Evolutionary conservation across 1,140 invertebrate species (phyloP).

Genomic region (Halotydeus destructor): DNA sequence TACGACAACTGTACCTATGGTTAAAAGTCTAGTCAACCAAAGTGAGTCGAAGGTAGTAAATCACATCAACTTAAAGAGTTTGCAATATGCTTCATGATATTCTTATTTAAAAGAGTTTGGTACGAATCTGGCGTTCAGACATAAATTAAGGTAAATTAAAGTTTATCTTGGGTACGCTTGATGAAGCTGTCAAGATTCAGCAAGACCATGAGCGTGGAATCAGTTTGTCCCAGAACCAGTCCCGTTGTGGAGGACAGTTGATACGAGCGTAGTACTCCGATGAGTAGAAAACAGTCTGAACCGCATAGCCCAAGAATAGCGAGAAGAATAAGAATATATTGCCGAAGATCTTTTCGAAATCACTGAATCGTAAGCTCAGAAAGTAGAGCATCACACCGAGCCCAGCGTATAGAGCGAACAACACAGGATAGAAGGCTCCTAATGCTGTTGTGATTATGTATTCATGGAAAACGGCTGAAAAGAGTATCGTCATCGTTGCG

Average conservation of each 20-base stretch:
- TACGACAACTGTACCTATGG: too few relatives aligned
- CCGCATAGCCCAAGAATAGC: neutral
- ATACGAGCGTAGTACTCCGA: too few relatives aligned
- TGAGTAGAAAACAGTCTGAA: neutral
- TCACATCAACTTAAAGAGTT: too few relatives aligned
- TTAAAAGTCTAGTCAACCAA: too few relatives aligned
- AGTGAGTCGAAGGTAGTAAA: too few relatives aligned
- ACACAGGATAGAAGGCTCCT: conserved; percentile 29
- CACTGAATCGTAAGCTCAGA: neutral
- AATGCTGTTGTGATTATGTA: conserved; percentile 27
- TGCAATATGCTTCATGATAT: too few relatives aligned
- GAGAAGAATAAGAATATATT: neutral
- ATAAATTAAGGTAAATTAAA: neutral
- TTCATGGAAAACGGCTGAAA: conserved; percentile 30
- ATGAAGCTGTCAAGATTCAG: too few relatives aligned
- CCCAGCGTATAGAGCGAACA: conserved; percentile 28
- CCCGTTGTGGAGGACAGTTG: too few relatives aligned
- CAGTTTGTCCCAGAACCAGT: too few relatives aligned
- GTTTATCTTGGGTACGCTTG: too few relatives aligned
- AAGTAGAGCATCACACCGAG: conserved; percentile 18
- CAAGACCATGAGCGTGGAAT: too few relatives aligned
- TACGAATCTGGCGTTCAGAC: neutral
- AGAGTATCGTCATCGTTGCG: conserved; percentile 24
- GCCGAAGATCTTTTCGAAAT: neutral
- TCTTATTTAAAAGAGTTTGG: too few relatives aligned